phyloP scores from a whole-genome alignment of 2,888 invertebrate genomes.

The Drosophila limbata region DNA sequence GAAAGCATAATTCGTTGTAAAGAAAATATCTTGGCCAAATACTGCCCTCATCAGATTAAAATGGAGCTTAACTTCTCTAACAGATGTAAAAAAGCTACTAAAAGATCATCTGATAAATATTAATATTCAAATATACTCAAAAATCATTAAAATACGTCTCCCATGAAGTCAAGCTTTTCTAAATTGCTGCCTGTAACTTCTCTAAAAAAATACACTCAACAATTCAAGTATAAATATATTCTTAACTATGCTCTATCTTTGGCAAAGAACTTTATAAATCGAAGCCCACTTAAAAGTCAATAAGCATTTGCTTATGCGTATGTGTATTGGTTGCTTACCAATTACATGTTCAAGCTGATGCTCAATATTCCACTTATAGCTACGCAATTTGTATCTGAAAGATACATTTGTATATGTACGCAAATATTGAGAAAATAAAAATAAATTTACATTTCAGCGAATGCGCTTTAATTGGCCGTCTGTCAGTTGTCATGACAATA shows the following conservation, averaged over 20 bases:
- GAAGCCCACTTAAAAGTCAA: conserved; percentile 55
- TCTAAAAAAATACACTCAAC: neutral
- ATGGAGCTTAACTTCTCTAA: neutral
- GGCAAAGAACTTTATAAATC: conserved; percentile 18
- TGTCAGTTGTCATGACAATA: conserved; percentile 79
- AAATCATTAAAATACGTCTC: neutral
- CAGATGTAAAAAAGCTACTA: too few species aligned
- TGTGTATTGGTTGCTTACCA: conserved; percentile 47
- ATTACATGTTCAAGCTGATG: conserved; percentile 53
- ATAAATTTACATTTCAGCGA: conserved; percentile 67
- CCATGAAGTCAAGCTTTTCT: neutral
- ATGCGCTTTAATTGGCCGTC: conserved; percentile 75
- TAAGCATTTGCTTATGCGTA: too few species aligned
- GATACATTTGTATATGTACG: neutral
- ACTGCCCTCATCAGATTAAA: neutral
- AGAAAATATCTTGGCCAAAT: too few species aligned
- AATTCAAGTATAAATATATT: neutral
- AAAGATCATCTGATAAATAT: too few species aligned
- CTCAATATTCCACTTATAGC: conserved; percentile 29
- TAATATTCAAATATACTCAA: too few species aligned
- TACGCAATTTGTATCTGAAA: conserved; percentile 21
- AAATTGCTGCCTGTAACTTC: neutral
- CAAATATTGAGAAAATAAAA: conserved; percentile 33
- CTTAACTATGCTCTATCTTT: neutral
- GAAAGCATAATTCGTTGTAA: too few species aligned